Conservation (phyloP, 2,113 vertebrate species). For the Lepus europaeus region DNA sequence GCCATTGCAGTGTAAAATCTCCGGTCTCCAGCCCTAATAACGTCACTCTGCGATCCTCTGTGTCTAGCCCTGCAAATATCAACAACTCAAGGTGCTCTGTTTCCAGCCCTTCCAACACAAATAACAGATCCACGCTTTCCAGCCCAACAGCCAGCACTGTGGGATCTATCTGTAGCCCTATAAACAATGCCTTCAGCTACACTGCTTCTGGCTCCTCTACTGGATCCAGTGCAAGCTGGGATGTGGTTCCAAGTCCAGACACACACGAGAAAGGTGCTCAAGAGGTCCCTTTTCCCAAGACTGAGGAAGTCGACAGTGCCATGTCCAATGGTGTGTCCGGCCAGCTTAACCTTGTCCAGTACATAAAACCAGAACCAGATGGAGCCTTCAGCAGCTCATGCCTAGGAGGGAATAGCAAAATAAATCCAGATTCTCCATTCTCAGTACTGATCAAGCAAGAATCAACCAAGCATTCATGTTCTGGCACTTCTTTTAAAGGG, state of each 20-base stretch:
- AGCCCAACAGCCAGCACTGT: constrained; percentile 89
- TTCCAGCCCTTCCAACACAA: constrained; percentile 94
- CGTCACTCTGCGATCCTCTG: constrained; percentile 90
- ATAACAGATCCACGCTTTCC: constrained; percentile 90
- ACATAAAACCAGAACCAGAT: constrained; percentile 97
- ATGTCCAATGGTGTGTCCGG: constrained; percentile 91
- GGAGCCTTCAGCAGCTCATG: constrained; percentile 94
- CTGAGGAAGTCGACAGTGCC: constrained; percentile 93
- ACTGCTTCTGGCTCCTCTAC: constrained; percentile 81
- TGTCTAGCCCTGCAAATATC: constrained; percentile 94
- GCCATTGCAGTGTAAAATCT: constrained; percentile 95
- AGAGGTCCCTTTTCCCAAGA: constrained; percentile 94
- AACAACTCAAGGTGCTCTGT: constrained; percentile 93
- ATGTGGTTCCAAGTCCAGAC: constrained; percentile 92
- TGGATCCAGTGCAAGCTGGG: constrained; percentile 91
- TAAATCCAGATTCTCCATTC: constrained; percentile 89
- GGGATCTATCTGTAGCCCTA: constrained; percentile 90
- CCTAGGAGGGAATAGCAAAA: constrained; percentile 91
- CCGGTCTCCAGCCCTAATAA: constrained; percentile 94
- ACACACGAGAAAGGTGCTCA: constrained; percentile 92
- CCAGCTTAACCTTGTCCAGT: constrained; percentile 95
- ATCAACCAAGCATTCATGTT: constrained; percentile 94
- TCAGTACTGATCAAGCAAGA: constrained; percentile 96
- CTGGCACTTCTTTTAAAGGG: constrained; percentile 92
- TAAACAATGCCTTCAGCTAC: constrained; percentile 87